Evolutionary conservation across 2,113 vertebrate genomes (phyloP).

Genomic region (Choloepus hoffmanni): DNA sequence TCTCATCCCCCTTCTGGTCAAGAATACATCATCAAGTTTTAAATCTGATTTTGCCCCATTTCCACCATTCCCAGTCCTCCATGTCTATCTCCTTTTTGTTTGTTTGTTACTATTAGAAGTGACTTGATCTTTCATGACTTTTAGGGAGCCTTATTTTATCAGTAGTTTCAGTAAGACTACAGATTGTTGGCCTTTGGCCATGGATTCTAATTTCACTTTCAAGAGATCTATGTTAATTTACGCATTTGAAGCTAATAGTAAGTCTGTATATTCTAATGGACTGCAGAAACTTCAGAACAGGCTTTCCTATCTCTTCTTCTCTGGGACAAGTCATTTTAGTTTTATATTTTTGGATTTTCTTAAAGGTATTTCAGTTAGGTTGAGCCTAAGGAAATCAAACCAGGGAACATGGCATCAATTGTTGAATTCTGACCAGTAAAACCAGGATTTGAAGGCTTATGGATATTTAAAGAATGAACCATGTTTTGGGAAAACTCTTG

Average conservation of each 20-base stretch:
- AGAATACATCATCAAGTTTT: background rate
- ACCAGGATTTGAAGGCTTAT: background rate
- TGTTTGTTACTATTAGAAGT: background rate
- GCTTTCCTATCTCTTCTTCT: background rate
- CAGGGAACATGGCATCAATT: background rate
- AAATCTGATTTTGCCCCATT: background rate
- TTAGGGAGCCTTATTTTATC: constrained; percentile 7
- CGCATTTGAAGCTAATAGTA: background rate
- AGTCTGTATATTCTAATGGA: background rate
- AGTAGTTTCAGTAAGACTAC: background rate
- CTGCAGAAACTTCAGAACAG: background rate
- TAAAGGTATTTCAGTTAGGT: background rate
- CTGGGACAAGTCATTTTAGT: background rate
- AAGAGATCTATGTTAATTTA: constrained; percentile 17
- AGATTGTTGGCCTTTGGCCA: background rate
- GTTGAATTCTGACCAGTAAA: constrained; percentile 28
- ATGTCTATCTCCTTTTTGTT: background rate
- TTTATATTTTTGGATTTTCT: background rate
- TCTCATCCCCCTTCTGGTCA: too few species aligned
- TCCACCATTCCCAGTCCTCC: background rate
- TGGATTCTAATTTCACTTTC: background rate
- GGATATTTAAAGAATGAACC: constrained; percentile 5
- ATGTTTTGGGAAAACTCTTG: constrained; percentile 15
- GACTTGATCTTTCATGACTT: background rate
- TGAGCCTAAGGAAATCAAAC: background rate